A percentile compares a stretch with the other conserved stretches of the same genome.
Evolutionary conservation across 2,888 invertebrate species (phyloP).

Genomic region (Drosophila diplacantha): DNA sequence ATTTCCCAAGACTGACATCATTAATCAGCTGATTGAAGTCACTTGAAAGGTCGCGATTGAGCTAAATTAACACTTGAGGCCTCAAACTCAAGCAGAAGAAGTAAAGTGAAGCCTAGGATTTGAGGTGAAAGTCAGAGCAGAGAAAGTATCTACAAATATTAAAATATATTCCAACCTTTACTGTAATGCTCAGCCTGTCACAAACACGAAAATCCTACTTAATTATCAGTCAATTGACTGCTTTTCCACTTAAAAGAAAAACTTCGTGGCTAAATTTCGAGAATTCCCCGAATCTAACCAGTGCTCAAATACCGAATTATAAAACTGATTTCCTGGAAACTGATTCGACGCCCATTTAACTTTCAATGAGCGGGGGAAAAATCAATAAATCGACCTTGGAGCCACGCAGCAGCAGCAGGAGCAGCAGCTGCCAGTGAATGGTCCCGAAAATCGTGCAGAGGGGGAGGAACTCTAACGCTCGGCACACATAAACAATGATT

Average conservation of each 20-base stretch:
- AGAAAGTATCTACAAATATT: neutral
- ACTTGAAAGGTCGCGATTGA: conserved; percentile 23
- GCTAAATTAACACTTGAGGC: conserved; percentile 33
- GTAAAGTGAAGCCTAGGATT: neutral
- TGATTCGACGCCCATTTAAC: conserved; percentile 10
- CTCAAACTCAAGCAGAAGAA: neutral
- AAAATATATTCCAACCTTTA: neutral
- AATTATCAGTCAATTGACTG: neutral
- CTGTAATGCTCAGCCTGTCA: neutral
- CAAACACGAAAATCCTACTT: neutral
- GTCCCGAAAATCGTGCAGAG: conserved; percentile 9
- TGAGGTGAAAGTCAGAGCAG: neutral
- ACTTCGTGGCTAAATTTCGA: neutral
- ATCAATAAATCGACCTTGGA: conserved; percentile 75
- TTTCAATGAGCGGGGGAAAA: conserved; percentile 60
- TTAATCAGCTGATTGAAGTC: conserved; percentile 49
- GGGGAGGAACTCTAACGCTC: conserved; percentile 20
- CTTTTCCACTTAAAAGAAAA: neutral
- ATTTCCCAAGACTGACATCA: conserved; percentile 54
- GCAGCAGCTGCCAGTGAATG: conserved; percentile 21
- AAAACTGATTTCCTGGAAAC: conserved; percentile 34
- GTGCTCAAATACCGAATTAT: conserved; percentile 1
- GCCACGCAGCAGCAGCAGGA: conserved; percentile 32
- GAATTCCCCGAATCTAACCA: conserved; percentile 1
- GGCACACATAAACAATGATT: conserved; percentile 48